phyloP scores from a whole-genome alignment of 2,888 invertebrate genomes.

The Campaea margaritaria region DNA sequence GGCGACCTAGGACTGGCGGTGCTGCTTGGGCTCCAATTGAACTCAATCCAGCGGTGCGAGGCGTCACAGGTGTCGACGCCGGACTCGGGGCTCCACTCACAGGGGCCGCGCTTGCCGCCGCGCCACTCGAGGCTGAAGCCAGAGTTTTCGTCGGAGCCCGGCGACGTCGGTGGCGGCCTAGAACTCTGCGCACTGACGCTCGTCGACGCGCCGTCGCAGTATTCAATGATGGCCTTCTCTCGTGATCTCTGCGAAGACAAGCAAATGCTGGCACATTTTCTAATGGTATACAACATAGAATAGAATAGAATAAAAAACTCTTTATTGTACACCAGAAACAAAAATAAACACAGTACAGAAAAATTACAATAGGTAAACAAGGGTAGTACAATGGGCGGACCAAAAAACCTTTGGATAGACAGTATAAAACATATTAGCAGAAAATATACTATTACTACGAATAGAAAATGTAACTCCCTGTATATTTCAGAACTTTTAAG shows the following conservation, averaged over 20 bases:
- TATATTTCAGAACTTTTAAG: too few species aligned
- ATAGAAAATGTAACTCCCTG: too few species aligned
- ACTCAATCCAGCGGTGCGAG: constrained; percentile 65
- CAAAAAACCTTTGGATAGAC: too few species aligned
- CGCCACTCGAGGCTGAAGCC: constrained; percentile 70
- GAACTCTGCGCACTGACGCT: constrained; percentile 65
- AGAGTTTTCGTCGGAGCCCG: constrained; percentile 73
- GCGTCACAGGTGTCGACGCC: constrained; percentile 69
- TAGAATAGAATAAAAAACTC: too few species aligned
- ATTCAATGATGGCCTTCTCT: constrained; percentile 74
- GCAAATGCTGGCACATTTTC: background rate
- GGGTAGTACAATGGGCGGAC: too few species aligned
- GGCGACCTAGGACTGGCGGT: constrained; percentile 81
- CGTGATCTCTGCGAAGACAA: constrained; percentile 58
- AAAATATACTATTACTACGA: too few species aligned
- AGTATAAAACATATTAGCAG: too few species aligned
- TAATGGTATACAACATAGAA: too few species aligned
- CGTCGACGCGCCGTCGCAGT: constrained; percentile 74
- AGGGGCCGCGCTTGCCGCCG: constrained; percentile 59
- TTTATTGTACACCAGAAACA: too few species aligned
- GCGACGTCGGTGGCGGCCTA: constrained; percentile 65
- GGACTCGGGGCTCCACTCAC: constrained; percentile 80
- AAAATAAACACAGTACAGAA: too few species aligned
- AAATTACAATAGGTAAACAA: too few species aligned
- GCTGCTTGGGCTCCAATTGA: constrained; percentile 84